Evolutionary conservation across 2,888 invertebrate genomes (phyloP).

Genomic region (Odiellus spinosus): DNA sequence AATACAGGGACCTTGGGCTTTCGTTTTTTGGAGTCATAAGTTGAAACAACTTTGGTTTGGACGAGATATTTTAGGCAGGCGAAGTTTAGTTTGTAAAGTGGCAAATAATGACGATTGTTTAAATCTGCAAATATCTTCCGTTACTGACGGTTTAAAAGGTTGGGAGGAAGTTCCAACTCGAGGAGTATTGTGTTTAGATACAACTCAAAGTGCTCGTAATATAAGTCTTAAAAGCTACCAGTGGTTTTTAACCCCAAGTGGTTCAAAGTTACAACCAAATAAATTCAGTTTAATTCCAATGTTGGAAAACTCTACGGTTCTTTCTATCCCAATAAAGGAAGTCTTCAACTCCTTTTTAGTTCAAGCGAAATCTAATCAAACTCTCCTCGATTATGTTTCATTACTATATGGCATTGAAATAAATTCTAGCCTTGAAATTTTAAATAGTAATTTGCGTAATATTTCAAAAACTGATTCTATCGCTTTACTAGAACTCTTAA

Average conservation of each 20-base stretch:
- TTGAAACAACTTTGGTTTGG: conserved; percentile 53
- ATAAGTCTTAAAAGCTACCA: conserved; percentile 15
- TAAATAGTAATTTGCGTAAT: not conserved
- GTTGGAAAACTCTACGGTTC: not conserved
- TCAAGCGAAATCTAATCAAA: not conserved
- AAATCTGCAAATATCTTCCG: not conserved
- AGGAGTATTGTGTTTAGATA: conserved; percentile 29
- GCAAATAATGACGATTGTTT: conserved; percentile 5
- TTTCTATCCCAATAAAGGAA: not conserved
- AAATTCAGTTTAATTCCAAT: not conserved
- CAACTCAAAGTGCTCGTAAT: conserved; percentile 24
- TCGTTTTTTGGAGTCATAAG: conserved; percentile 30
- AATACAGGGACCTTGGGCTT: not conserved
- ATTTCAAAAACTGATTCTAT: not conserved
- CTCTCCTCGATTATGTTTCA: not conserved
- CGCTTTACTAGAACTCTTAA: not conserved
- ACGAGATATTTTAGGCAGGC: conserved; percentile 68
- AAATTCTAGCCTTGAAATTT: not conserved
- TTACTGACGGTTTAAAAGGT: not conserved
- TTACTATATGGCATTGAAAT: not conserved
- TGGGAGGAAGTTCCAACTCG: conserved; percentile 29
- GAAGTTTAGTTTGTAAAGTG: conserved; percentile 49
- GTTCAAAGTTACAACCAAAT: not conserved
- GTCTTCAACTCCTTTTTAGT: not conserved
- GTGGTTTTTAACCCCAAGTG: too few species aligned